These are phyloP conservation scores for Salmo trutta DNA, from an alignment of 2,797 vertebrate species.

Conservation along the genomic window DNA sequence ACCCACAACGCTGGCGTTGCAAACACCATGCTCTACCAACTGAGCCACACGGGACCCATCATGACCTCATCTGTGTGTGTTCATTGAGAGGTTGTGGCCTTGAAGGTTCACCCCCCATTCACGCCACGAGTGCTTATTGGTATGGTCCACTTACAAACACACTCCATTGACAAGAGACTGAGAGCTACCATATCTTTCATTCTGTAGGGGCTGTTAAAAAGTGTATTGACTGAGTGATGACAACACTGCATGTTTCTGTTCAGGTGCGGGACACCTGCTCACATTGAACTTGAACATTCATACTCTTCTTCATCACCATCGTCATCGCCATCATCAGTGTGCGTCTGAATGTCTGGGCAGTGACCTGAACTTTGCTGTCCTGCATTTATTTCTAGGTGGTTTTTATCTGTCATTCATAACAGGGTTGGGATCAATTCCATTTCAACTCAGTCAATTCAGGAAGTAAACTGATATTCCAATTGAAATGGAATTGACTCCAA, in stretches of 20 bases:
- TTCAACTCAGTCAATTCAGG: background rate
- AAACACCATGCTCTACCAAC: no score
- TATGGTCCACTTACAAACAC: slow-evolving; percentile 16
- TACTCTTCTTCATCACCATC: slow-evolving; percentile 15
- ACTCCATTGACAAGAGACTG: background rate
- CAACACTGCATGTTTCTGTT: slow-evolving; percentile 19
- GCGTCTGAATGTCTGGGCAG: slow-evolving; percentile 42
- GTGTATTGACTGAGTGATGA: slow-evolving; percentile 15
- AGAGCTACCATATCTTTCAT: slow-evolving; percentile 14
- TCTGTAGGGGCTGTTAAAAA: slow-evolving; percentile 16
- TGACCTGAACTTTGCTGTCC: slow-evolving; percentile 40
- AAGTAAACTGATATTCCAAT: no score
- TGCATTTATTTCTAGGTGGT: slow-evolving; percentile 13
- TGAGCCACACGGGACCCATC: background rate
- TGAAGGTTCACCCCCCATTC: slow-evolving; percentile 8
- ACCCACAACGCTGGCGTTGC: no score
- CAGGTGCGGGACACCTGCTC: slow-evolving; percentile 31
- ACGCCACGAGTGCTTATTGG: background rate
- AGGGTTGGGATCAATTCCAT: background rate
- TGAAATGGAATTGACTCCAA: no score
- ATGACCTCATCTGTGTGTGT: slow-evolving; percentile 28
- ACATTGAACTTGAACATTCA: slow-evolving; percentile 23
- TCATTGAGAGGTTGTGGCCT: background rate
- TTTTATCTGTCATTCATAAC: slow-evolving; percentile 14
- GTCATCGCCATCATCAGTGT: slow-evolving; percentile 24